Conservation (phyloP, 2,888 invertebrate genomes). For the Phoronis australis region DNA sequence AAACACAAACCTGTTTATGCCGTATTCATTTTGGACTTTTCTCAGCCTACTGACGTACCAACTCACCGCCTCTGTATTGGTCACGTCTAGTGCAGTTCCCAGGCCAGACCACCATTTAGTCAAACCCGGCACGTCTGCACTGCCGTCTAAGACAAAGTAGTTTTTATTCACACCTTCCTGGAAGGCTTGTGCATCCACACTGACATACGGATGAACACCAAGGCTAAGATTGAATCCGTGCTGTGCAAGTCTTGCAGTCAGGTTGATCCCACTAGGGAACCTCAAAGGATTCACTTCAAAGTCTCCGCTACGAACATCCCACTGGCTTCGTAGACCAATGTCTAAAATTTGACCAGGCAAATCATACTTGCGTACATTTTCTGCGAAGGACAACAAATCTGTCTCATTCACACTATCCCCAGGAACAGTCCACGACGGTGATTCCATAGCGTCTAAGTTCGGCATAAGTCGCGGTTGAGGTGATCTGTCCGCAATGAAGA, state of each 20-base stretch:
- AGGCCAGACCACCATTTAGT: neutral
- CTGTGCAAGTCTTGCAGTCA: neutral
- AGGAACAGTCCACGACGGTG: neutral
- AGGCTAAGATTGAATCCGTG: neutral
- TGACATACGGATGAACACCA: neutral
- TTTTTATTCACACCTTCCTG: neutral
- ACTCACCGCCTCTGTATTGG: neutral
- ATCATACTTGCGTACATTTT: neutral
- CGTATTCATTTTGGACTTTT: neutral
- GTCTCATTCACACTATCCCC: neutral
- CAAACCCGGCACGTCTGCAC: neutral
- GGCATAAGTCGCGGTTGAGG: neutral
- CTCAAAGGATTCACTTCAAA: neutral
- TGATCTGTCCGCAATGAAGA: neutral
- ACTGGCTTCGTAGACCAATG: neutral
- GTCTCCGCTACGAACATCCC: neutral
- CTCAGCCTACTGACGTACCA: neutral
- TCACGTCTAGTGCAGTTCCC: neutral
- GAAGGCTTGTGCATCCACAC: neutral
- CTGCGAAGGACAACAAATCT: neutral
- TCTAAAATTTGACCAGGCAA: neutral
- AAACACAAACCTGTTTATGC: neutral
- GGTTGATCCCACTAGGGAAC: neutral
- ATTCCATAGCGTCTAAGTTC: neutral
- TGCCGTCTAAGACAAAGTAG: neutral